A percentile compares a stretch with the other conserved stretches of the same genome.
These are phyloP conservation scores for Nicator chloris DNA, from an alignment of 2,113 vertebrate species.

Conservation along the genomic window DNA sequence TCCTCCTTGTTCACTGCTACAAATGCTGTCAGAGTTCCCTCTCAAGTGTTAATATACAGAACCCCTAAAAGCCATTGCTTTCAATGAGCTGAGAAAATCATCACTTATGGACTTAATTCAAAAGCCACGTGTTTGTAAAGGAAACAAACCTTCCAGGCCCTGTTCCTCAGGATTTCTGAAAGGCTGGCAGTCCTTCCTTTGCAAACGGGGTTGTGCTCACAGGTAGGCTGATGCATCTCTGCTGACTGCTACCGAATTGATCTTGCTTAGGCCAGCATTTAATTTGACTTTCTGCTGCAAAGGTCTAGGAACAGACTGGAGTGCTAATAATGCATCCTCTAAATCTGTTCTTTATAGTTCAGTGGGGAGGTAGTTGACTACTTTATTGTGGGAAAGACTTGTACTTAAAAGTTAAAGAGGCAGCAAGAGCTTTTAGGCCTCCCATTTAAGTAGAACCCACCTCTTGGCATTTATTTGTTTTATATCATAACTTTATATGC, in stretches of 20 bases:
- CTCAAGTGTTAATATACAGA: not conserved
- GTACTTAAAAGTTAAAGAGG: not conserved
- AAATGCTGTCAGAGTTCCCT: not conserved
- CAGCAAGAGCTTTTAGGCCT: not conserved
- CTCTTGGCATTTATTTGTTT: not conserved
- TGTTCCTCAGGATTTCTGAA: not conserved
- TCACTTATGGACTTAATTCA: not conserved
- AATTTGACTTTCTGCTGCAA: slow-evolving; percentile 1
- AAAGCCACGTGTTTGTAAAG: not conserved
- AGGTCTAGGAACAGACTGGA: not conserved
- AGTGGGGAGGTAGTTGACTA: not conserved
- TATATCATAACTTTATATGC: not conserved
- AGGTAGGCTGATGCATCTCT: not conserved
- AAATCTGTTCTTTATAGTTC: slow-evolving; percentile 36
- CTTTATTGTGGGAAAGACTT: slow-evolving; percentile 8
- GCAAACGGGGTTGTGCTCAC: not conserved
- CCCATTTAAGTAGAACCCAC: not conserved
- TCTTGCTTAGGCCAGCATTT: slow-evolving; percentile 44
- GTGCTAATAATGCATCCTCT: not conserved
- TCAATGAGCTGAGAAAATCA: not conserved
- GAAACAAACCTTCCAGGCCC: not conserved
- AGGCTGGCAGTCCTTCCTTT: not conserved
- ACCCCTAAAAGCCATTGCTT: not conserved
- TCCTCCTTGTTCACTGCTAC: not conserved
- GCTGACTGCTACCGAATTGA: not conserved